A percentile compares a stretch with the other conserved stretches of the same genome.
Evolutionary conservation across 2,888 invertebrate species (phyloP).

Genomic region (Ichneumoninae sp.): DNA sequence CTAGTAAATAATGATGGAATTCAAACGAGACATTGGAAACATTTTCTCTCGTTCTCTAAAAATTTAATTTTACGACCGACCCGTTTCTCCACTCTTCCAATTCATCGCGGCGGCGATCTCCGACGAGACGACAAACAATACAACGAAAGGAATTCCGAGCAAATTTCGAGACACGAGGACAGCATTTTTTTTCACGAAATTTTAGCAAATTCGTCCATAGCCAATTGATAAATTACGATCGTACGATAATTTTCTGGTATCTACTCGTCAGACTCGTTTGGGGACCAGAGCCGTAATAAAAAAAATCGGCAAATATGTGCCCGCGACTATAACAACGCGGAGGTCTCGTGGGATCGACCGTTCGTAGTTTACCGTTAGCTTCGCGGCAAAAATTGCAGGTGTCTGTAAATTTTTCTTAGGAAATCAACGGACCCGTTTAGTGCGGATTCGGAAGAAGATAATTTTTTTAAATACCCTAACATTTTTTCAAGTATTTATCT

Average conservation of each 20-base stretch:
- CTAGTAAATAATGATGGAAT: conserved; percentile 46
- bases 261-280: conserved; percentile 23
- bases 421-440: background rate
- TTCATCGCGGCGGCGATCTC: conserved; percentile 49
- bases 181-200: background rate
- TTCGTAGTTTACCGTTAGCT: background rate
- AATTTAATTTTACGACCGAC: conserved; percentile 64
- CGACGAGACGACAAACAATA: conserved; percentile 26
- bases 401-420: background rate
- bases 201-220: background rate
- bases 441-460: background rate
- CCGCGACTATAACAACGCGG: conserved; percentile 32
- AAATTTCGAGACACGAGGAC: background rate
- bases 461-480: background rate
- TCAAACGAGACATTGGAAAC: conserved; percentile 53
- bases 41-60: conserved; percentile 56
- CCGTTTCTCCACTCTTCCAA: conserved; percentile 64
- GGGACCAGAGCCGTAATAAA: background rate
- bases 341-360: background rate
- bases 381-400: background rate
- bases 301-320: conserved; percentile 10
- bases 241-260: conserved; percentile 15
- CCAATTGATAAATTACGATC: background rate
- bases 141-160: background rate
- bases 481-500: background rate